phyloP scores from a whole-genome alignment of 2,797 vertebrate species.

The Gobio occitaniae region DNA sequence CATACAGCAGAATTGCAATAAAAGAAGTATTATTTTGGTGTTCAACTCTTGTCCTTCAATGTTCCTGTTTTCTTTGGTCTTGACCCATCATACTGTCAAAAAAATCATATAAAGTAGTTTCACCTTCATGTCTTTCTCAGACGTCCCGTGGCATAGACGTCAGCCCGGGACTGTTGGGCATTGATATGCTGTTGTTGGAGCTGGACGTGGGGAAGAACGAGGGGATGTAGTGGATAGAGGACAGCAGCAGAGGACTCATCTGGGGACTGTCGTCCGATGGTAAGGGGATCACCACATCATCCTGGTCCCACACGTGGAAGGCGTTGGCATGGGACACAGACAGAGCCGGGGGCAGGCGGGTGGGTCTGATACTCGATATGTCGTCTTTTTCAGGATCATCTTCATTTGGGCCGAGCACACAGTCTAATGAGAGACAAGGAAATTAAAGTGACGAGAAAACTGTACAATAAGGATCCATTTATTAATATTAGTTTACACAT shows the following conservation, averaged over 20 bases:
- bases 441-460: neutral
- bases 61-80: neutral
- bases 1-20: neutral
- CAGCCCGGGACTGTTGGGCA: constrained; percentile 56
- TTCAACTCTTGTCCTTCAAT: neutral
- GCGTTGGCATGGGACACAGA: constrained; percentile 74
- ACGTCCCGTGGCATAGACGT: constrained; percentile 59
- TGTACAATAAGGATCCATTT: neutral
- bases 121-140: constrained; percentile 48
- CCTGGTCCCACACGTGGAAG: constrained; percentile 82
- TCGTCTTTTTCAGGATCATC: constrained; percentile 70
- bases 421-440: constrained; percentile 63
- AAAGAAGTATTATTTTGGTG: neutral
- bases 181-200: constrained; percentile 57
- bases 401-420: constrained; percentile 74
- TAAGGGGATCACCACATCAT: constrained; percentile 76
- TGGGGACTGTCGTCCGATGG: constrained; percentile 65
- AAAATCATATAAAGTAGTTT: neutral
- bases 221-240: constrained; percentile 77
- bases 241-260: constrained; percentile 74
- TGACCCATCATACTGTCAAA: no score
- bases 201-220: constrained; percentile 76
- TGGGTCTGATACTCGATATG: constrained; percentile 40
- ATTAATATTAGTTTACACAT: neutral
- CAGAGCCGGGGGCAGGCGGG: constrained; percentile 62